Conservation (phyloP, 2,797 vertebrate genomes). For the Anguilla marmorata region DNA sequence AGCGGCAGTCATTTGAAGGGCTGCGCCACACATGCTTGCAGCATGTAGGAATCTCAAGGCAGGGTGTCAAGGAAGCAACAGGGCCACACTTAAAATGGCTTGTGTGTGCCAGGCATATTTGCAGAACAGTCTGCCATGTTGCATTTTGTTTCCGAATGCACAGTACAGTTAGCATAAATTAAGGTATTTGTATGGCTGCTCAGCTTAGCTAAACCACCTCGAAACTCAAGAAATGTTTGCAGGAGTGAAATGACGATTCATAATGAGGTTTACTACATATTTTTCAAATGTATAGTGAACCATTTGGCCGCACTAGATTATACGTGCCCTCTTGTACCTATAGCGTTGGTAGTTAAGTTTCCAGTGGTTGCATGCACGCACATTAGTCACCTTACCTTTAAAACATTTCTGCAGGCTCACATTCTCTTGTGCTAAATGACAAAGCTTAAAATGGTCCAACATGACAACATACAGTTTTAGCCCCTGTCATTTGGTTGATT, state of each 20-base stretch:
- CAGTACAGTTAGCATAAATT: neutral
- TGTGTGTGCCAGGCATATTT: slow-evolving; percentile 7
- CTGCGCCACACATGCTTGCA: slow-evolving; percentile 2
- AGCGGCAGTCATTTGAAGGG: neutral
- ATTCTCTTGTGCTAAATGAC: neutral
- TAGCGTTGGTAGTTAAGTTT: neutral
- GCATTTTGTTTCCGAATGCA: neutral
- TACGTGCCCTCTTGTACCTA: neutral
- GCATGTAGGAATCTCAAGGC: neutral
- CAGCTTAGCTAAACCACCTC: neutral
- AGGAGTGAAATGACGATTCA: neutral
- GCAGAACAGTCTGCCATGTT: neutral
- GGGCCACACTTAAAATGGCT: neutral
- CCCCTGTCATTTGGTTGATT: slow-evolving; percentile 12
- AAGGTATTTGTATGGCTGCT: neutral
- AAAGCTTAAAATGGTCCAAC: neutral
- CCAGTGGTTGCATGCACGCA: neutral
- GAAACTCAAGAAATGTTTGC: neutral
- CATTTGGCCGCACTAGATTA: neutral
- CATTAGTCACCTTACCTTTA: neutral
- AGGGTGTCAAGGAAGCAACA: slow-evolving; percentile 10
- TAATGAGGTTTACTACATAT: neutral
- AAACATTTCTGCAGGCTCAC: neutral
- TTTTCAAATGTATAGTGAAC: neutral
- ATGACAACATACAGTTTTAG: neutral